These are phyloP conservation scores for Clivina fossor DNA, from an alignment of 2,888 invertebrate species.

Conservation along the genomic window DNA sequence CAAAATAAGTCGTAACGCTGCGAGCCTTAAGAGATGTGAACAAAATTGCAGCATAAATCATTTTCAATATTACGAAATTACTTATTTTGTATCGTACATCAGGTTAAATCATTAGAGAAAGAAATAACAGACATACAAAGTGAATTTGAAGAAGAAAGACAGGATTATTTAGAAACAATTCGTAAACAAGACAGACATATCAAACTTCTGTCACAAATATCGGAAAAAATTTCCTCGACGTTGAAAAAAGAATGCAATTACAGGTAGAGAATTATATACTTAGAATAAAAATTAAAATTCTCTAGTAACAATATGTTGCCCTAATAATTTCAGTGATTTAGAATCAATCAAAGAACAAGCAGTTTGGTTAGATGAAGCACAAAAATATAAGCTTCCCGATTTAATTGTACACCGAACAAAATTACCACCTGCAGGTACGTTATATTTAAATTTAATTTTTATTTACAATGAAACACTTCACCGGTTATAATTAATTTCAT, in stretches of 20 bases:
- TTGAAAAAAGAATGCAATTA: conserved; percentile 75
- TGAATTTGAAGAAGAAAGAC: conserved; percentile 78
- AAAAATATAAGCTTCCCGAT: conserved; percentile 72
- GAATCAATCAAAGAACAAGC: conserved; percentile 69
- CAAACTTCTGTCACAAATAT: conserved; percentile 66
- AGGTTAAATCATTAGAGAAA: conserved; percentile 67
- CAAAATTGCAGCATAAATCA: neutral
- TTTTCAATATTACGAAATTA: neutral
- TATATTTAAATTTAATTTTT: conserved; percentile 12
- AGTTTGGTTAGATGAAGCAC: conserved; percentile 73
- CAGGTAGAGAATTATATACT: conserved; percentile 56
- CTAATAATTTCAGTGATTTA: conserved; percentile 58
- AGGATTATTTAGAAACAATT: conserved; percentile 82
- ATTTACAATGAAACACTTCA: no score
- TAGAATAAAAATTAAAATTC: no score
- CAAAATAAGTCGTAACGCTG: no score
- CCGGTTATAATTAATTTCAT: conserved; percentile 2
- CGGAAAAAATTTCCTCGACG: conserved; percentile 67
- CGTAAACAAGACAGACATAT: conserved; percentile 70
- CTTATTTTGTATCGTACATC: conserved; percentile 19
- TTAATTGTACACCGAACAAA: conserved; percentile 64
- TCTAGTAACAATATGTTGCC: no score
- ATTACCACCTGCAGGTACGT: conserved; percentile 66
- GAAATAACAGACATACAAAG: conserved; percentile 77
- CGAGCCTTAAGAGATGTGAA: no score